Evolutionary conservation across 1,140 invertebrate genomes (phyloP).

Genomic region (Drosophila takahashii): DNA sequence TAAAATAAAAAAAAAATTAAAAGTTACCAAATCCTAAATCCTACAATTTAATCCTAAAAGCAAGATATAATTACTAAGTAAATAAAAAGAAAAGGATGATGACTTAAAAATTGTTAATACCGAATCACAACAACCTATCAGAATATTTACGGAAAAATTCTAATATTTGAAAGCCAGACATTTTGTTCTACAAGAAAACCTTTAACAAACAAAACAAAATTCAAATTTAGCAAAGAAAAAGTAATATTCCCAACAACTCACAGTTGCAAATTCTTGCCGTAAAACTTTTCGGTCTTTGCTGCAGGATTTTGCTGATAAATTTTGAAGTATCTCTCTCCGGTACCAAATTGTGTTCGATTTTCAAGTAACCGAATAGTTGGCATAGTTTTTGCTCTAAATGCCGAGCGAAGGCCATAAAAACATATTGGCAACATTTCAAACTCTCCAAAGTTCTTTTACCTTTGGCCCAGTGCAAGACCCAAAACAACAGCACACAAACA

Average conservation of each 20-base stretch:
- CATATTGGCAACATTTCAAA: conserved; percentile 75
- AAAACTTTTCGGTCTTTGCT: conserved; percentile 1
- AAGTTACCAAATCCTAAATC: too few relatives aligned
- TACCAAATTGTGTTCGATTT: conserved; percentile 20
- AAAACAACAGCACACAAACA: conserved; percentile 31
- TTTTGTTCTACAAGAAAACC: not conserved
- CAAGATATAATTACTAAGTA: not conserved
- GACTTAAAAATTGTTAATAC: not conserved
- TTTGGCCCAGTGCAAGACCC: conserved; percentile 63
- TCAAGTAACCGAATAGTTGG: conserved; percentile 47
- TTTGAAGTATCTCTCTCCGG: conserved; percentile 8
- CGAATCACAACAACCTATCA: not conserved
- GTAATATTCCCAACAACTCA: not conserved
- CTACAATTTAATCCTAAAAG: not conserved
- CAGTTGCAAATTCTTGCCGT: not conserved
- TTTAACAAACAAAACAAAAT: not conserved
- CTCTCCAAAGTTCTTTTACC: conserved; percentile 71
- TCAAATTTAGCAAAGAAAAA: not conserved
- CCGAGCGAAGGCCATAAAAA: conserved; percentile 31
- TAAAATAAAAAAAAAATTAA: not conserved
- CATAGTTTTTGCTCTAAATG: conserved; percentile 39
- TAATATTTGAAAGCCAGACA: not conserved
- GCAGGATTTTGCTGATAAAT: conserved; percentile 23
- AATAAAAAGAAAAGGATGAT: too few relatives aligned
- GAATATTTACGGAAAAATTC: not conserved